phyloP scores from a whole-genome alignment of 2,113 vertebrate genomes.

The Poicephalus meyeri region DNA sequence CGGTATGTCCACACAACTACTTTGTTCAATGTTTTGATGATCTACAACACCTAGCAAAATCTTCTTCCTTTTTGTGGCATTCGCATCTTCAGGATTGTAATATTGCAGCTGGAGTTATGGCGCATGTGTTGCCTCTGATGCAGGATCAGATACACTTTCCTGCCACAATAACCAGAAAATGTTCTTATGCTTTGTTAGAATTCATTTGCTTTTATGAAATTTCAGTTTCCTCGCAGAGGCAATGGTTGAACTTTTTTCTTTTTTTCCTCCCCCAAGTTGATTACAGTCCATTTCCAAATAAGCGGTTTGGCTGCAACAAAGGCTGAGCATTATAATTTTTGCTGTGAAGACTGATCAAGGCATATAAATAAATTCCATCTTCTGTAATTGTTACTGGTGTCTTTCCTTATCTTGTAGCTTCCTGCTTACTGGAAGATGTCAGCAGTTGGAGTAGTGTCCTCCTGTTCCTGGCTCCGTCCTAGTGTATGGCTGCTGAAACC shows the following conservation, averaged over 20 bases:
- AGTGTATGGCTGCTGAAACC: slow-evolving; percentile 42
- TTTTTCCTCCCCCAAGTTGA: neutral
- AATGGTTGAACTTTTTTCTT: neutral
- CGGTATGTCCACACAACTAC: neutral
- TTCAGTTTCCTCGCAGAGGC: neutral
- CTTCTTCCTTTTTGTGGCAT: neutral
- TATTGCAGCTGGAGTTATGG: neutral
- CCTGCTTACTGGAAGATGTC: slow-evolving; percentile 57
- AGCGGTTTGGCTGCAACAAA: neutral
- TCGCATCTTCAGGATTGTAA: neutral
- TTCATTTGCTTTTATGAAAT: neutral
- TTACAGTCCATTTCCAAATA: neutral
- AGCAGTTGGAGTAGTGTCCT: neutral
- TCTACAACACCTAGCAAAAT: neutral
- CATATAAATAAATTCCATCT: neutral
- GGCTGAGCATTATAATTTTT: neutral
- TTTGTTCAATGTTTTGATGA: neutral
- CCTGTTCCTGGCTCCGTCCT: neutral
- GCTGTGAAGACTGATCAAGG: neutral
- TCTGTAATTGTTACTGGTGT: neutral
- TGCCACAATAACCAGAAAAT: neutral
- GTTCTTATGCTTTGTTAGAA: neutral
- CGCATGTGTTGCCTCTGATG: neutral
- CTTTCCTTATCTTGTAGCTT: slow-evolving; percentile 40
- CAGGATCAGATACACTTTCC: neutral